These are phyloP conservation scores for Smithornis capensis DNA, from an alignment of 2,113 vertebrate species.

Conservation along the genomic window DNA sequence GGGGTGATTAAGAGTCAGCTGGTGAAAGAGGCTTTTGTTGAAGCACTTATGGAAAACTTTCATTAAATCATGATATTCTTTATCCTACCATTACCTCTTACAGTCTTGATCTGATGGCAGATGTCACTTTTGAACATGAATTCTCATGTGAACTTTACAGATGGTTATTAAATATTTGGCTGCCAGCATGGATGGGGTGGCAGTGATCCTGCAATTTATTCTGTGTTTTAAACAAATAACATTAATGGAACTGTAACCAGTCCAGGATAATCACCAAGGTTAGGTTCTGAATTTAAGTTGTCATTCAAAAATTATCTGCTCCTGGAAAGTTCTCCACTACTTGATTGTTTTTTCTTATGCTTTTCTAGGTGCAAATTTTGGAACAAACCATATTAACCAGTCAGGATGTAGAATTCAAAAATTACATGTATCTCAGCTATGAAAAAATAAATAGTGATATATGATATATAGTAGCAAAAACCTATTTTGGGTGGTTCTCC, in stretches of 20 bases:
- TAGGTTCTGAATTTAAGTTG: not conserved
- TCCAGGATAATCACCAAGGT: not conserved
- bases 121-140: slow-evolving; percentile 20
- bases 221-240: slow-evolving; percentile 23
- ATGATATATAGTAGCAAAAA: not conserved
- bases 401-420: not conserved
- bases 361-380: not conserved
- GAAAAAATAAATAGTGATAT: too few relatives aligned
- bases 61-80: not conserved
- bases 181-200: not conserved
- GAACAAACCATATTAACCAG: not conserved
- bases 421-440: not conserved
- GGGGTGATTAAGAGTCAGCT: not conserved
- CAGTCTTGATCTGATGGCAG: slow-evolving; percentile 22
- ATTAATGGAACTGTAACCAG: not conserved
- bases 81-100: not conserved
- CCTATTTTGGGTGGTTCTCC: not conserved
- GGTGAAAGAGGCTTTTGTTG: not conserved
- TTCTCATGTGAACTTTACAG: slow-evolving; percentile 3
- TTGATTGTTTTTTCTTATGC: not conserved
- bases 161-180: slow-evolving; percentile 48
- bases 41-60: not conserved
- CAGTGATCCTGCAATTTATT: slow-evolving; percentile 31
- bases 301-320: not conserved
- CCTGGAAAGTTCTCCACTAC: not conserved